A percentile compares a stretch with the other conserved stretches of the same genome.
Conservation (phyloP, 2,113 vertebrate genomes). For the Nibea albiflora region DNA sequence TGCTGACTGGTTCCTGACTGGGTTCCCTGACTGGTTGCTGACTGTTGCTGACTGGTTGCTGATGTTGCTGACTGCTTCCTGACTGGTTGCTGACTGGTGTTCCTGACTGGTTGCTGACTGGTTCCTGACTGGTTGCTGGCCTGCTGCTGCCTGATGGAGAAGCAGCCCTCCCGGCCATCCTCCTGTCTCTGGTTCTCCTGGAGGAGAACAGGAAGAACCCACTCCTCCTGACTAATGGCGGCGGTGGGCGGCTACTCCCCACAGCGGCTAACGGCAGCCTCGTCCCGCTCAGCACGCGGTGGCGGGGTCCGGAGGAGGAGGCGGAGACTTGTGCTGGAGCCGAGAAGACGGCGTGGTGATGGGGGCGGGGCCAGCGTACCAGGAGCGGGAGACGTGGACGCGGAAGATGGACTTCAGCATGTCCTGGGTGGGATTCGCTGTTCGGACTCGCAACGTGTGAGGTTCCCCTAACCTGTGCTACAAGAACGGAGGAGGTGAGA, state of each 20-base stretch:
- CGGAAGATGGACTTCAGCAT: conserved; percentile 97
- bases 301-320: conserved; percentile 10
- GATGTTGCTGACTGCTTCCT: too few relatives aligned
- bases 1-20: not conserved
- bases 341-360: conserved; percentile 31
- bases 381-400: conserved; percentile 91
- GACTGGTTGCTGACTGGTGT: too few relatives aligned
- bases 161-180: conserved; percentile 72
- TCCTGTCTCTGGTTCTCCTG: conserved; percentile 74
- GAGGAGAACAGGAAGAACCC: conserved; percentile 82
- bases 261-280: conserved; percentile 65
- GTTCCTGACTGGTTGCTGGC: too few relatives aligned
- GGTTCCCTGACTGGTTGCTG: too few relatives aligned
- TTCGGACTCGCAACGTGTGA: conserved; percentile 91
- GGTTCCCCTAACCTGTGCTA: conserved; percentile 94
- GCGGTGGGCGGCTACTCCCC: conserved; percentile 46
- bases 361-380: conserved; percentile 54
- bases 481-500: conserved; percentile 93
- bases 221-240: conserved; percentile 69
- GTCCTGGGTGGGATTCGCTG: conserved; percentile 93
- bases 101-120: too few relatives aligned
- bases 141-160: conserved; percentile 72
- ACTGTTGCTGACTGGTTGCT: too few relatives aligned
- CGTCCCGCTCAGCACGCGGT: conserved; percentile 11
- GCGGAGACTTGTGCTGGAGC: conserved; percentile 26